Conservation (phyloP, 2,888 invertebrate species). For the Myopa testacea region DNA sequence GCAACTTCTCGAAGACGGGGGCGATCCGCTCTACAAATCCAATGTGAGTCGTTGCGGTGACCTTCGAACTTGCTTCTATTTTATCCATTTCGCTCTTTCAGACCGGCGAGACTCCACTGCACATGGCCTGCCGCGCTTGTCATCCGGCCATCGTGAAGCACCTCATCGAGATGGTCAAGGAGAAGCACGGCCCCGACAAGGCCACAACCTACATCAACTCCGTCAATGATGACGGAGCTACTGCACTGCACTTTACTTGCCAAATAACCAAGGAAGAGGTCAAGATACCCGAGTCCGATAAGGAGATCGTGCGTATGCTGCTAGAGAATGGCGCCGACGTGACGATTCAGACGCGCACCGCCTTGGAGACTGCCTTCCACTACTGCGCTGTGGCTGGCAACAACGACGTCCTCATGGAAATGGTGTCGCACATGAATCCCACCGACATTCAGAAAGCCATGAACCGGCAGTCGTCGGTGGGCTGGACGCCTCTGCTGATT, state of each 20-base stretch:
- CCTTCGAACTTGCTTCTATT: not conserved
- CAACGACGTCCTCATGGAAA: constrained; percentile 93
- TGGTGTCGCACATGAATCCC: constrained; percentile 90
- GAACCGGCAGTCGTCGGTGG: constrained; percentile 92
- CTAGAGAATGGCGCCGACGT: constrained; percentile 94
- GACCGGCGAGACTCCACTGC: constrained; percentile 95
- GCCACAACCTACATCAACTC: constrained; percentile 89
- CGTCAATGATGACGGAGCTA: constrained; percentile 91
- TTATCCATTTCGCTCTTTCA: constrained; percentile 61
- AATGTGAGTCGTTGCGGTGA: constrained; percentile 74
- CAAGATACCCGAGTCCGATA: constrained; percentile 77
- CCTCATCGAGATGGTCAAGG: constrained; percentile 85
- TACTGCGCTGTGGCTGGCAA: constrained; percentile 95
- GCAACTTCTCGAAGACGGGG: constrained; percentile 91
- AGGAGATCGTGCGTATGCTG: constrained; percentile 90
- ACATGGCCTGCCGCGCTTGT: constrained; percentile 90
- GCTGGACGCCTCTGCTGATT: constrained; percentile 97
- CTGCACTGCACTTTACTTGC: constrained; percentile 93
- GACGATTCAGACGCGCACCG: constrained; percentile 83
- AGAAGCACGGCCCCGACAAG: constrained; percentile 79
- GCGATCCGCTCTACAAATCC: constrained; percentile 91
- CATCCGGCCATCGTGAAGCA: constrained; percentile 87
- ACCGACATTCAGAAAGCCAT: constrained; percentile 93
- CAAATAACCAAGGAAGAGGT: constrained; percentile 88
- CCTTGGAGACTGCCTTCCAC: constrained; percentile 94